Evolutionary conservation across 2,113 vertebrate species (phyloP).

Genomic region (Lamprologus sp.): DNA sequence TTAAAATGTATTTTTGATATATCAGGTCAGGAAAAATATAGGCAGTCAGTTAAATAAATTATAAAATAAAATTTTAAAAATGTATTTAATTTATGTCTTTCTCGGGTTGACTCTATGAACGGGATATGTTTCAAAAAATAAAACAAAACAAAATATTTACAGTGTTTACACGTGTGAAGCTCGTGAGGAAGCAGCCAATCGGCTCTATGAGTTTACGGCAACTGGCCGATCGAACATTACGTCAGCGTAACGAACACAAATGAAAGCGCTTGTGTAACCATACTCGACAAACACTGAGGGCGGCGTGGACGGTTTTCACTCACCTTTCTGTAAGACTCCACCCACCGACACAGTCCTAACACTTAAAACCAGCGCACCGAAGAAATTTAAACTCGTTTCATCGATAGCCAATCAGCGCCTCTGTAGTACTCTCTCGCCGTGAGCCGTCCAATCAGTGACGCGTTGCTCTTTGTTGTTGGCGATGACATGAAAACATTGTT

Average conservation of each 20-base stretch:
- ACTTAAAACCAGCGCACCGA: accelerated
- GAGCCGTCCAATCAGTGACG: slow-evolving; percentile 31
- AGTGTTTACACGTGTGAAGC: not conserved
- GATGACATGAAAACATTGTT: slow-evolving; percentile 65
- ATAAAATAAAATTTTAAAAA: not conserved
- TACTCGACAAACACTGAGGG: not conserved
- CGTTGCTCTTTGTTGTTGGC: slow-evolving; percentile 66
- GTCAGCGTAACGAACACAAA: not conserved
- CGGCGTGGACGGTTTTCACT: accelerated
- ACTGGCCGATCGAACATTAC: not conserved
- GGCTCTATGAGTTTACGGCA: not conserved
- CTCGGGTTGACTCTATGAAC: not conserved
- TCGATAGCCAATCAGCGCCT: slow-evolving; percentile 44
- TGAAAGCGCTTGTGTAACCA: accelerated
- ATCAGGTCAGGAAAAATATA: not conserved
- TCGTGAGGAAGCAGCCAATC: slow-evolving; percentile 18
- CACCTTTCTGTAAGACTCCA: not conserved
- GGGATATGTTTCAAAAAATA: not conserved
- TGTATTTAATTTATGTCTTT: not conserved
- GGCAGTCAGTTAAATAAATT: not conserved
- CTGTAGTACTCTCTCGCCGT: not conserved
- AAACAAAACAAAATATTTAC: not conserved
- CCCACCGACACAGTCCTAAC: not conserved
- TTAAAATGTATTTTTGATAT: not conserved
- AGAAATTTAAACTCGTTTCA: not conserved